Conservation (phyloP, 2,113 vertebrate species). For the Uropsilus gracilis region DNA sequence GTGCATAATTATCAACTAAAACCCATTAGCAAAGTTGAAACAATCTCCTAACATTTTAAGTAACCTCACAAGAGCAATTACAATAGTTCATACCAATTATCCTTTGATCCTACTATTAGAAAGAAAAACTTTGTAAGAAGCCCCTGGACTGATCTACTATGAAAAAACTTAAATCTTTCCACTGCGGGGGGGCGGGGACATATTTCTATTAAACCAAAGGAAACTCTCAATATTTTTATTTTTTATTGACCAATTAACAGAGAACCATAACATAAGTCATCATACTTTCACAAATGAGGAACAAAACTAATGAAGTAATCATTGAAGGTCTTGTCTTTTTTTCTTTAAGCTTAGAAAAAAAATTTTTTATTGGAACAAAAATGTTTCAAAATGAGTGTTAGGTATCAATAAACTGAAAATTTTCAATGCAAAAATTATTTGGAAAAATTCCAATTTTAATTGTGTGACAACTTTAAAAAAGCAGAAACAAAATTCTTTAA, state of each 20-base stretch:
- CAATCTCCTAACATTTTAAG: neutral
- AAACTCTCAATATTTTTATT: constrained; percentile 8
- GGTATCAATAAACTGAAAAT: neutral
- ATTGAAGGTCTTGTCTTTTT: neutral
- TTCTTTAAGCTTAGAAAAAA: constrained; percentile 13
- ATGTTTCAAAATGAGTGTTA: constrained; percentile 15
- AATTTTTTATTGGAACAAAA: constrained; percentile 5
- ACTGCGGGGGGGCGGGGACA: no score
- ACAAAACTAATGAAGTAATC: neutral
- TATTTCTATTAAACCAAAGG: neutral
- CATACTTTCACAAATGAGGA: constrained; percentile 14
- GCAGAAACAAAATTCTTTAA: neutral
- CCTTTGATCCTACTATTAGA: neutral
- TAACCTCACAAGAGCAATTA: neutral
- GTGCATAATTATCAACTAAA: neutral
- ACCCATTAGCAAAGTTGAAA: neutral
- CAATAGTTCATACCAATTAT: neutral
- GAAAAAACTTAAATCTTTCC: neutral
- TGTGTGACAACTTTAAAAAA: neutral
- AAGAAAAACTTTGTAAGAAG: neutral
- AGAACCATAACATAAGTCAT: neutral
- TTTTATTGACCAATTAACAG: neutral
- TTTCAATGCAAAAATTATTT: constrained; percentile 23
- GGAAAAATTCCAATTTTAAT: constrained; percentile 4
- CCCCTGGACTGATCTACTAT: neutral